Conservation (phyloP, 2,888 invertebrate species). For the Volucella inanis region DNA sequence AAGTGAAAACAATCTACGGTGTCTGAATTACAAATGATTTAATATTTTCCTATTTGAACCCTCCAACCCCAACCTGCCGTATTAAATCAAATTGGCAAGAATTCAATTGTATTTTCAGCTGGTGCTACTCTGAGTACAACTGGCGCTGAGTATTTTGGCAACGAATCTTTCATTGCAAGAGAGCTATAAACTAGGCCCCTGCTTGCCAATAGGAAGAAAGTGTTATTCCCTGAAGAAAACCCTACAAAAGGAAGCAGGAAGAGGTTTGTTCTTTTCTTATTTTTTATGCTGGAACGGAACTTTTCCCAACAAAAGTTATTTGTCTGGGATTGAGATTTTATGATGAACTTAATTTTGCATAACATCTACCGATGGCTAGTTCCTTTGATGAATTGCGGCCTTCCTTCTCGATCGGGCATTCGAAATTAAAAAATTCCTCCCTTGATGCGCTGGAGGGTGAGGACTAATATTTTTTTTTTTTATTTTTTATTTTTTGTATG, state of each 20-base stretch:
- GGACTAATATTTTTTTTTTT: not conserved
- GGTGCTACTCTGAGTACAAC: conserved; percentile 6
- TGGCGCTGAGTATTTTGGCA: conserved; percentile 63
- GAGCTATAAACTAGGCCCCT: conserved; percentile 1
- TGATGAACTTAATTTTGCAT: conserved; percentile 74
- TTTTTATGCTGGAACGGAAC: too few relatives aligned
- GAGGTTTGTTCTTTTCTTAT: not conserved
- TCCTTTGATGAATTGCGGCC: conserved; percentile 58
- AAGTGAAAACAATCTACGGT: conserved; percentile 62
- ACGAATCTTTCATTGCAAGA: conserved; percentile 23
- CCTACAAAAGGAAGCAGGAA: conserved; percentile 5
- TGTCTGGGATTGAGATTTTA: conserved; percentile 72
- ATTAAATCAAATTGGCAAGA: conserved; percentile 63
- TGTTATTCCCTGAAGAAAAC: conserved; percentile 20
- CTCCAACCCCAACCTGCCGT: not conserved
- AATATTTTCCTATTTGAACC: conserved; percentile 42
- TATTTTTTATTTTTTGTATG: not conserved
- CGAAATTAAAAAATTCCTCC: conserved; percentile 67
- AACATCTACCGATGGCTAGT: conserved; percentile 53
- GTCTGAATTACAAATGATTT: conserved; percentile 66
- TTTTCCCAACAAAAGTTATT: conserved; percentile 60
- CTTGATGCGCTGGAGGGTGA: not conserved
- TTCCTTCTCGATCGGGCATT: conserved; percentile 21
- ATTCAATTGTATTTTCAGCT: conserved; percentile 65
- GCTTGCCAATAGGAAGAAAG: conserved; percentile 49